phyloP scores from a whole-genome alignment of 2,888 invertebrate genomes.

The Pyrrhosoma nymphula region DNA sequence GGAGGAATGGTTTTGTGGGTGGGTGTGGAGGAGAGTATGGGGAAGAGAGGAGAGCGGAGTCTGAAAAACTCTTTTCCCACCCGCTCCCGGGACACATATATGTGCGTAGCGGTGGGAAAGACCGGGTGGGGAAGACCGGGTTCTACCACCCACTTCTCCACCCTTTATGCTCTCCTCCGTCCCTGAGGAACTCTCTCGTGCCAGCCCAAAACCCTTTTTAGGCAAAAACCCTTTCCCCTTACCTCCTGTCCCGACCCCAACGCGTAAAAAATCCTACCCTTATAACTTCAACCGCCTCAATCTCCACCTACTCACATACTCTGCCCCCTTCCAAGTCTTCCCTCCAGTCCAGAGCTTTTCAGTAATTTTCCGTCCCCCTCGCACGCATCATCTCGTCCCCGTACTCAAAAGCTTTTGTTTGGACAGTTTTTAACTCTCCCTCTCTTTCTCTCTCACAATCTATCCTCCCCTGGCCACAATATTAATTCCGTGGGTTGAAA shows the following conservation, averaged over 20 bases:
- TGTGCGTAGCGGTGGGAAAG: too few relatives aligned
- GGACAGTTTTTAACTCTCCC: not conserved
- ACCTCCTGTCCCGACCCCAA: not conserved
- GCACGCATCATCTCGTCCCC: not conserved
- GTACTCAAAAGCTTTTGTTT: not conserved
- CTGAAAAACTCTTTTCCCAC: slow-evolving; percentile 26
- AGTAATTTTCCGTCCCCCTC: not conserved
- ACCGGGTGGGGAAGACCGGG: too few relatives aligned
- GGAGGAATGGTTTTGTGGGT: not conserved
- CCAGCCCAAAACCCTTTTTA: not conserved
- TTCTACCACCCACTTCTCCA: not conserved
- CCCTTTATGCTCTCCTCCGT: not conserved
- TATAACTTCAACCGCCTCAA: not conserved
- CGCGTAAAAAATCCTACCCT: slow-evolving; percentile 3
- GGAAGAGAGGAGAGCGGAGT: not conserved
- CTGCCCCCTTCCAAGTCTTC: not conserved
- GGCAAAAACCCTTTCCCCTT: not conserved
- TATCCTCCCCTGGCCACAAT: slow-evolving; percentile 23
- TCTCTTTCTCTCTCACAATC: not conserved
- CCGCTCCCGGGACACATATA: not conserved
- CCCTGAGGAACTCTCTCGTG: not conserved
- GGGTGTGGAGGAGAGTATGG: not conserved
- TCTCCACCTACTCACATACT: not conserved
- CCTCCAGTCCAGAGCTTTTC: not conserved
- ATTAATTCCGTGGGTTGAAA: slow-evolving; percentile 39